phyloP scores from a whole-genome alignment of 1,140 invertebrate species.

The Brachionus plicatilis region DNA sequence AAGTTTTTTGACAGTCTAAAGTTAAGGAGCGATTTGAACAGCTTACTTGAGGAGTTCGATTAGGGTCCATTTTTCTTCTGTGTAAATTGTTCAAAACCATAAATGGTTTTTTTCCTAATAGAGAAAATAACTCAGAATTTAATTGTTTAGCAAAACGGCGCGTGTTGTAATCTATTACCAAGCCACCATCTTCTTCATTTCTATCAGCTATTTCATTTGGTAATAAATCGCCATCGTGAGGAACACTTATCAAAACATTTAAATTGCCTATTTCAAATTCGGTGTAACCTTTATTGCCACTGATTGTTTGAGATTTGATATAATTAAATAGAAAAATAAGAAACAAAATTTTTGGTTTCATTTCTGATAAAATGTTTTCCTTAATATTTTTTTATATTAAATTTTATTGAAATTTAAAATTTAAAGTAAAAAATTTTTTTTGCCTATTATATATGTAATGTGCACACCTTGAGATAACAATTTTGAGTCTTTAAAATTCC shows the following conservation, averaged over 20 bases:
- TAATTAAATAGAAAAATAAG: not conserved
- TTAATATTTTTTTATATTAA: not conserved
- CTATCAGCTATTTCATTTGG: not conserved
- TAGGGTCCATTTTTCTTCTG: slow-evolving; percentile 25
- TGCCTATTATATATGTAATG: not conserved
- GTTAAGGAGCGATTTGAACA: not conserved
- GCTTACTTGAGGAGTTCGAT: not conserved
- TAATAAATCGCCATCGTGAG: not conserved
- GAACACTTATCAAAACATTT: slow-evolving; percentile 11
- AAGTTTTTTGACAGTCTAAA: not conserved
- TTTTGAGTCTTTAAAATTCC: not conserved
- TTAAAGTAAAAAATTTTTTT: not conserved
- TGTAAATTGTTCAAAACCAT: not conserved
- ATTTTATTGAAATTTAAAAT: not conserved
- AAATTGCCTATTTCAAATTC: not conserved
- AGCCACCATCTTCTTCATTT: not conserved
- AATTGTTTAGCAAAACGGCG: not conserved
- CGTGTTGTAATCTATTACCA: not conserved
- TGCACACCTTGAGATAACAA: not conserved
- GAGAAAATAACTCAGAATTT: not conserved
- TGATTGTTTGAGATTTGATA: not conserved
- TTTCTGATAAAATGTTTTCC: not conserved
- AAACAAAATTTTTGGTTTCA: not conserved
- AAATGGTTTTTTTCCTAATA: slow-evolving; percentile 2
- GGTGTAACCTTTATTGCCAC: not conserved